Conservation (phyloP, 2,888 invertebrate species). For the Creontiades dilutus region DNA sequence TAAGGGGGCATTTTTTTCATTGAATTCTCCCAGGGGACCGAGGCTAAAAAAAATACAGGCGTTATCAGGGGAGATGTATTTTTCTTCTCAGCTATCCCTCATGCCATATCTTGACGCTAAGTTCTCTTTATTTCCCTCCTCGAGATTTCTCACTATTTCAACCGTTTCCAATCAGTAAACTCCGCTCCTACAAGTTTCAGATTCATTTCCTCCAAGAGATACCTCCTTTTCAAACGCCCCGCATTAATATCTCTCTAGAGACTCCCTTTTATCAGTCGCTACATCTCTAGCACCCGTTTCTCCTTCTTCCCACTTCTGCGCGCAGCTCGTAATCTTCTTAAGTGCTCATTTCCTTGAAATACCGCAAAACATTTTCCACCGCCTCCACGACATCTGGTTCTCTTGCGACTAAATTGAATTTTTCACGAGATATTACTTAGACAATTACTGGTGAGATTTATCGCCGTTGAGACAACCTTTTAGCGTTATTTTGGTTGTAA, state of each 20-base stretch:
- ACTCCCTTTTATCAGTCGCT: conserved; percentile 16
- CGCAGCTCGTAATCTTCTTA: conserved; percentile 44
- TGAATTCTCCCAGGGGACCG: background rate
- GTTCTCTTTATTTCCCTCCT: background rate
- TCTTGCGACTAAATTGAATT: conserved; percentile 43
- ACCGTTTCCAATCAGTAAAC: conserved; percentile 37
- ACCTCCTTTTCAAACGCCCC: background rate
- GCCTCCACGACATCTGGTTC: conserved; percentile 47
- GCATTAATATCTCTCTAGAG: conserved; percentile 8
- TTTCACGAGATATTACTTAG: conserved; percentile 20
- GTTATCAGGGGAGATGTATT: background rate
- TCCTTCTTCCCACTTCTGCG: background rate
- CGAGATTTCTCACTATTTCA: background rate
- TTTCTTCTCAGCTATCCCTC: background rate
- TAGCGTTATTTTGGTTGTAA: too few relatives aligned
- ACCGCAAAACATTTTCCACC: conserved; percentile 6
- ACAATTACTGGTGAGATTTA: background rate
- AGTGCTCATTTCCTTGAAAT: conserved; percentile 60
- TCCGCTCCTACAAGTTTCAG: conserved; percentile 44
- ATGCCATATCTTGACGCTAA: background rate
- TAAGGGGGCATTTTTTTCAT: background rate
- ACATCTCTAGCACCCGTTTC: background rate
- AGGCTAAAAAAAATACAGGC: background rate
- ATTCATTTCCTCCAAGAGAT: conserved; percentile 56
- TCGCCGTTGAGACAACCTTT: too few relatives aligned